Percentiles rank a stretch among this genome's conserved stretches.
phyloP scores from a whole-genome alignment of 2,888 invertebrate species.

The Drosophila leonis region DNA sequence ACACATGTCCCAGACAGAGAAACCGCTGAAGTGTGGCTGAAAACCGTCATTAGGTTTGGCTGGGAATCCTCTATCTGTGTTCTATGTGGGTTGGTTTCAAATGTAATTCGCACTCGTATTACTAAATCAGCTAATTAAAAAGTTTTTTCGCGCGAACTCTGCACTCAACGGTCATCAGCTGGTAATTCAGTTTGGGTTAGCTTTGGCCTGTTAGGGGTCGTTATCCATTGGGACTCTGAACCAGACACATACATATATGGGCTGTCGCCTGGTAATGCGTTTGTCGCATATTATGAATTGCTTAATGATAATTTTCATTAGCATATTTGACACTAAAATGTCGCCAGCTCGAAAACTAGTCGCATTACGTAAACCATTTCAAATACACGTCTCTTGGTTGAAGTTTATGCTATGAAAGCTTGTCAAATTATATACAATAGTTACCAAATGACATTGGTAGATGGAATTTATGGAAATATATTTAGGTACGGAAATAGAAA shows the following conservation, averaged over 20 bases:
- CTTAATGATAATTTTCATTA: conserved; percentile 26
- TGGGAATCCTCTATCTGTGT: neutral
- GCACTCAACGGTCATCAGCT: conserved; percentile 69
- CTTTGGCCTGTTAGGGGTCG: neutral
- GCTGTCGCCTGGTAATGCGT: conserved; percentile 39
- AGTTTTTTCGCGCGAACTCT: conserved; percentile 60
- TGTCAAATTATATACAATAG: neutral
- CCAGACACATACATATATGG: conserved; percentile 1
- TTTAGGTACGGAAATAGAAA: too few relatives aligned
- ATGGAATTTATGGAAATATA: neutral
- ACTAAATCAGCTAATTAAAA: conserved; percentile 84
- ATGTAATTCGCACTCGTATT: conserved; percentile 36
- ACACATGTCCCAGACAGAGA: conserved; percentile 32
- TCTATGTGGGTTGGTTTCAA: neutral
- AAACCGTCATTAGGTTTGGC: conserved; percentile 36
- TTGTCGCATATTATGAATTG: conserved; percentile 50
- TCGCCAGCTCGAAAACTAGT: neutral
- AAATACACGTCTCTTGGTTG: neutral
- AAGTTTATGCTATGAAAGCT: neutral
- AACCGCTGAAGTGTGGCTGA: conserved; percentile 57
- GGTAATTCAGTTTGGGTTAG: conserved; percentile 29
- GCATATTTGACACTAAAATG: conserved; percentile 20
- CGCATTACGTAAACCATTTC: neutral
- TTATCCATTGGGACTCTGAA: conserved; percentile 19
- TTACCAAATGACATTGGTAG: neutral